A percentile compares a stretch with the other conserved stretches of the same genome.
phyloP scores from a whole-genome alignment of 2,797 vertebrate species.

The Falco concolor region DNA sequence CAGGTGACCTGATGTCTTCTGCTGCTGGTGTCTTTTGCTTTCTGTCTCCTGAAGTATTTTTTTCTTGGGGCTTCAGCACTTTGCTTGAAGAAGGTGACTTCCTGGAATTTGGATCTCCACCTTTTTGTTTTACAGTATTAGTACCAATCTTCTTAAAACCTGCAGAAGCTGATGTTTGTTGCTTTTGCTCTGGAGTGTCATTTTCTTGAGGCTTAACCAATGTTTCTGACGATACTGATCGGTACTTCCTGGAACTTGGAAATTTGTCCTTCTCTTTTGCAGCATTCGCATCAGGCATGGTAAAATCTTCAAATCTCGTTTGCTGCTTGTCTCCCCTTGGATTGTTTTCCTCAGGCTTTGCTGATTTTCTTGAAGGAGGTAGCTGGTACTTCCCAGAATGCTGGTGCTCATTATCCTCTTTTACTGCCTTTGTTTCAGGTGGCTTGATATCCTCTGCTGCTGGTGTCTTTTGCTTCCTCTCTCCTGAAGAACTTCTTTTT shows the following conservation, averaged over 20 bases:
- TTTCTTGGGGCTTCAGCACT: neutral
- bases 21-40: neutral
- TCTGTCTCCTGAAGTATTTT: neutral
- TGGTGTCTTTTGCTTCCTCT: neutral
- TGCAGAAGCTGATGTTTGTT: neutral
- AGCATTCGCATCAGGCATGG: rapidly evolving
- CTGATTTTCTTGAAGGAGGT: neutral
- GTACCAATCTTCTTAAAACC: neutral
- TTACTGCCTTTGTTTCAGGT: neutral
- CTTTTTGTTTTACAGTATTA: neutral
- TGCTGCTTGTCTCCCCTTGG: neutral
- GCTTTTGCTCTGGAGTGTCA: neutral
- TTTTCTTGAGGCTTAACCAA: neutral
- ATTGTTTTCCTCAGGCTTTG: neutral
- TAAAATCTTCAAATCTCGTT: neutral
- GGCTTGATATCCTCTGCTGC: neutral
- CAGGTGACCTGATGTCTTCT: neutral
- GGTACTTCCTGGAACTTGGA: neutral
- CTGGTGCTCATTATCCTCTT: neutral
- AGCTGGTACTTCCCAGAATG: neutral
- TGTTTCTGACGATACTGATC: neutral
- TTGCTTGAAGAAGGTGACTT: neutral
- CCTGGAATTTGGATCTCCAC: neutral
- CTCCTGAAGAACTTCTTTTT: neutral
- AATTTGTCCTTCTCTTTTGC: neutral